Evolutionary conservation across 2,888 invertebrate genomes (phyloP), one percentile per base, ranked within the genome.

Genomic region (Drosophila affinis): DNA sequence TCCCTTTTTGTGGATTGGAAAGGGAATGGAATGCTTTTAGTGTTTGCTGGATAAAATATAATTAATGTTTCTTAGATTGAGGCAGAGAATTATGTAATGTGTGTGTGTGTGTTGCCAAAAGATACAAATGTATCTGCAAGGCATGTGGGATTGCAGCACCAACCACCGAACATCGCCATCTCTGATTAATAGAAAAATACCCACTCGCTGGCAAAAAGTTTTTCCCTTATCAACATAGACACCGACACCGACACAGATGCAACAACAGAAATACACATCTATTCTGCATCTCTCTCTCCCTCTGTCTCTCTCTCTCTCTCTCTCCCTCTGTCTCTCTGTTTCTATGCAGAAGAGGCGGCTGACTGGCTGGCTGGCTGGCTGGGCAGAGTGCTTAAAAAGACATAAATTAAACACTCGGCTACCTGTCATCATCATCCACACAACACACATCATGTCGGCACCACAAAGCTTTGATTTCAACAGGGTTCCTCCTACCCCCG

Each of bases 331-430:
- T 56, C 44, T 58, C 47, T 70, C 32, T 55, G 54, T 55, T 54
- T 62, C 57, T 67, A 67, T 67, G 63, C 68, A 75, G 54, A 49
- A 54, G 65, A 54, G 73, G 78, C 79, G 62, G 62, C 62, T 62
- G 21, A 29, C 24, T 24, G 24, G 24, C 18, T 18, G 18, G 18
- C 21, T 24, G 24, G 24, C 24, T 24, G 62, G 62, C 62, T 63
- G 21, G 44, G 62, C 34, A 67, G 83, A 83, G 84, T 85, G 84
- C 84, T 85, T 88, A 88, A 85, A 88, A 85, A 83, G 87, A 88
- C 84, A 85, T 85, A 88, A 82, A 84, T 84, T 84, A 84, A 84
- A 84, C 88, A 84, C 86, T 86, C 73, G 83, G 83, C 83, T 84
- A 84, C 83, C 83, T 84, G 83, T 87, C 83, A 87, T 87, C 87